Evolutionary conservation across 2,888 invertebrate genomes (phyloP).

Genomic region (Agrochola macilenta): DNA sequence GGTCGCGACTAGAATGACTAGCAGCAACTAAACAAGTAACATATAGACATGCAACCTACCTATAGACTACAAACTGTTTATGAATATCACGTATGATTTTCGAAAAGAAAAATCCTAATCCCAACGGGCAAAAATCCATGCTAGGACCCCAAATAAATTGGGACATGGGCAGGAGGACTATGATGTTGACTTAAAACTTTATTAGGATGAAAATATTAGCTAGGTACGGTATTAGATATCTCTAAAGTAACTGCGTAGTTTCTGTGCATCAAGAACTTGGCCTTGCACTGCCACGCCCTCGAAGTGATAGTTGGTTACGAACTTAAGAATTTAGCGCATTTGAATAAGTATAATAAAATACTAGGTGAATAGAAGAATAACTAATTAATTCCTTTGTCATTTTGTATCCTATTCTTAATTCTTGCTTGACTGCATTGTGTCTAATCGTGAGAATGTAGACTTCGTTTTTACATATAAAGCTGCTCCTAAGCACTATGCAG

Average conservation of each 20-base stretch:
- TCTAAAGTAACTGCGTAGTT: not conserved
- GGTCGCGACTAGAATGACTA: conserved; percentile 68
- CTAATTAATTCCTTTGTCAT: not conserved
- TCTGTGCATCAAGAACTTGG: conserved; percentile 25
- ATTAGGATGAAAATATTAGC: not conserved
- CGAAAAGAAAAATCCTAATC: not conserved
- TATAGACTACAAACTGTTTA: not conserved
- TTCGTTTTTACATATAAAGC: conserved; percentile 10
- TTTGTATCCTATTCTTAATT: conserved; percentile 1
- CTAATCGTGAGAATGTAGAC: conserved; percentile 23
- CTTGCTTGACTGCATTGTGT: conserved; percentile 9
- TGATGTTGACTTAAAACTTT: not conserved
- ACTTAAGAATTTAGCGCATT: conserved; percentile 17
- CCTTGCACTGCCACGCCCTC: conserved; percentile 25
- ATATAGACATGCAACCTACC: conserved; percentile 47
- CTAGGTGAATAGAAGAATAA: conserved; percentile 5
- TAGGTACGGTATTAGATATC: not conserved
- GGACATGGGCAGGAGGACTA: not conserved
- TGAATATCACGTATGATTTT: not conserved
- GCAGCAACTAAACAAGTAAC: conserved; percentile 62
- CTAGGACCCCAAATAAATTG: not conserved
- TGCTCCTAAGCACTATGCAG: conserved; percentile 10
- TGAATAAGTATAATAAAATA: not conserved
- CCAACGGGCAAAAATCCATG: not conserved
- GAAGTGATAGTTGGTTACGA: conserved; percentile 23